Percentiles rank a stretch among this genome's conserved stretches.
Conservation (phyloP, 1,140 invertebrate genomes). For the Drosophila quadrilineata region DNA sequence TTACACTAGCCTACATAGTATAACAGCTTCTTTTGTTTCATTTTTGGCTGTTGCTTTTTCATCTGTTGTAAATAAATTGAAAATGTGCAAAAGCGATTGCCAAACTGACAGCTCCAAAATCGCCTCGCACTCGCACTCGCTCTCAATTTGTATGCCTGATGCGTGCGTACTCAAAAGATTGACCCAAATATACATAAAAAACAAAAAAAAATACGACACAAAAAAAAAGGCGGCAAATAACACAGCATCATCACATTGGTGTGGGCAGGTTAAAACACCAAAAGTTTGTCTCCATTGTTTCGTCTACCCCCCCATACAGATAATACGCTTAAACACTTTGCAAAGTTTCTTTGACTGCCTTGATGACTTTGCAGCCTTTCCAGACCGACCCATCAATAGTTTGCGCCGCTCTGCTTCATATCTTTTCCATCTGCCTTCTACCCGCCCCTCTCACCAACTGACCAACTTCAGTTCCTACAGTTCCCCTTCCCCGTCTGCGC, state of each 20-base stretch:
- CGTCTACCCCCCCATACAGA: background rate
- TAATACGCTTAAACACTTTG: conserved; percentile 63
- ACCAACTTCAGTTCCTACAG: too few species aligned
- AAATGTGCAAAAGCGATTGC: conserved; percentile 33
- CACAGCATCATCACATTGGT: too few species aligned
- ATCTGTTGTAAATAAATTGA: conserved; percentile 54
- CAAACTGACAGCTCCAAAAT: conserved; percentile 24
- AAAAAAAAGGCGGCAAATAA: background rate
- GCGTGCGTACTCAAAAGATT: conserved; percentile 32
- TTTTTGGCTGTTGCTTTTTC: conserved; percentile 5
- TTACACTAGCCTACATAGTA: conserved; percentile 23
- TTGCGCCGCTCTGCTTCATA: conserved; percentile 2
- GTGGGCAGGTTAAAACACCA: too few species aligned
- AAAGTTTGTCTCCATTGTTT: too few species aligned
- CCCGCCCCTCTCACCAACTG: too few species aligned
- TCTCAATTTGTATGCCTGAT: conserved; percentile 58
- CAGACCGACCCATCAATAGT: background rate
- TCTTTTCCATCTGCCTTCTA: conserved; percentile 7
- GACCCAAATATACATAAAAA: conserved; percentile 6
- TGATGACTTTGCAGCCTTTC: too few species aligned
- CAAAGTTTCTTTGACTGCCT: conserved; percentile 13
- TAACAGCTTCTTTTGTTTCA: background rate
- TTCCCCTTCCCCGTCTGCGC: background rate
- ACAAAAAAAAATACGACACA: background rate
- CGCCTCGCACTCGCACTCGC: background rate